Percentiles rank a stretch among this genome's conserved stretches.
Evolutionary conservation across 2,113 vertebrate genomes (phyloP).

Genomic region (Apeltes quadracus): DNA sequence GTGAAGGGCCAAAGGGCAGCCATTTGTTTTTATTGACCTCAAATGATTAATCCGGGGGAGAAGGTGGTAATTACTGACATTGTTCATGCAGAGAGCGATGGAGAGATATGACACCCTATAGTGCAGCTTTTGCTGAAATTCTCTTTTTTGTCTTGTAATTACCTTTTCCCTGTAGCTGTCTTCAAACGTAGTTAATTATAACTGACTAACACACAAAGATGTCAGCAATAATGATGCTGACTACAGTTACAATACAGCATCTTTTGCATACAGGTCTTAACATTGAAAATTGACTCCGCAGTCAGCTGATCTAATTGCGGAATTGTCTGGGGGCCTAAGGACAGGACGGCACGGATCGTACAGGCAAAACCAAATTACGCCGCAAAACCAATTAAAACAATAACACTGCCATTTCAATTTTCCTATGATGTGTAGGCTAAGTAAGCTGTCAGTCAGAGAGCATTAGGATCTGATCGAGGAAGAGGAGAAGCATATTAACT

Average conservation of each 20-base stretch:
- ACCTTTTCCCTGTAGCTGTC: slow-evolving; percentile 39
- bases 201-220: slow-evolving; percentile 36
- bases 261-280: slow-evolving; percentile 35
- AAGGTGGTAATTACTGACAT: slow-evolving; percentile 22
- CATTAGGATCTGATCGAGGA: slow-evolving; percentile 66
- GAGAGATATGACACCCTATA: slow-evolving; percentile 4
- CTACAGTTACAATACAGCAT: slow-evolving; percentile 41
- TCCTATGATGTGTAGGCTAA: slow-evolving; percentile 59
- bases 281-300: slow-evolving; percentile 35
- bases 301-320: slow-evolving; percentile 59
- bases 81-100: slow-evolving; percentile 14
- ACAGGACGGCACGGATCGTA: slow-evolving; percentile 47
- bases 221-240: slow-evolving; percentile 40
- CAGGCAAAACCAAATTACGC: slow-evolving; percentile 60
- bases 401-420: slow-evolving; percentile 66
- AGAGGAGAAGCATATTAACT: slow-evolving; percentile 58
- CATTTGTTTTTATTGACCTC: slow-evolving; percentile 73
- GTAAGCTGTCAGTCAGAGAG: slow-evolving; percentile 64
- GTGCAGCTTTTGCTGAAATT: slow-evolving; percentile 44
- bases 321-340: slow-evolving; percentile 24
- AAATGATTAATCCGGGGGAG: slow-evolving; percentile 62
- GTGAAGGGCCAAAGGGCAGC: slow-evolving; percentile 53
- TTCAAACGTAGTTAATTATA: slow-evolving; percentile 47
- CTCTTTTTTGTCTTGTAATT: slow-evolving; percentile 45
- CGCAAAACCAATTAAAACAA: slow-evolving; percentile 74